A percentile compares a stretch with the other conserved stretches of the same genome.
Conservation (phyloP, 2,888 invertebrate species). For the Machimus atricapillus region DNA sequence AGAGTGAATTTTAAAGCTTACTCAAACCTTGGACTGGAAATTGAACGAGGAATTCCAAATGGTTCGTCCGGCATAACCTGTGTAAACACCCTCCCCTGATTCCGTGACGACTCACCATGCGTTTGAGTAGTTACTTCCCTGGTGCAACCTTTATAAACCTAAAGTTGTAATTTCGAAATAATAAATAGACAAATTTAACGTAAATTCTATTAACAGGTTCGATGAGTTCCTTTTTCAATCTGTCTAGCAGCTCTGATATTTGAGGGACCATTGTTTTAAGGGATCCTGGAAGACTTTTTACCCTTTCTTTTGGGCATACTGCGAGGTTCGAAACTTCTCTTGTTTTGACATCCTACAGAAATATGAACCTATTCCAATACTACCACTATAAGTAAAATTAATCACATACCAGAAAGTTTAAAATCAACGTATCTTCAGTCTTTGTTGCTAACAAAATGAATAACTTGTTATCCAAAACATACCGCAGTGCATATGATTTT, state of each 20-base stretch:
- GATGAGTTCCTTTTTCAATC: conserved; percentile 71
- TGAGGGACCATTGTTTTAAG: conserved; percentile 72
- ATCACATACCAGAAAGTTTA: conserved; percentile 70
- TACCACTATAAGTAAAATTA: background rate
- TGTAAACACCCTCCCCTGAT: background rate
- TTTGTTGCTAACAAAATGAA: conserved; percentile 71
- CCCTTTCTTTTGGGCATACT: conserved; percentile 67
- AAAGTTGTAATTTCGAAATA: background rate
- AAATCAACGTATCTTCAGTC: conserved; percentile 69
- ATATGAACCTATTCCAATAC: background rate
- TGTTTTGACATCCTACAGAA: conserved; percentile 53
- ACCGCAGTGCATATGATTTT: conserved; percentile 74
- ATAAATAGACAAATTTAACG: background rate
- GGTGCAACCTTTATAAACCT: conserved; percentile 57
- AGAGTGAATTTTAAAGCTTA: background rate
- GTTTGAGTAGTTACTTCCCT: conserved; percentile 59
- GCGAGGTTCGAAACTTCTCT: conserved; percentile 70
- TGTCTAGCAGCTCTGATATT: conserved; percentile 69
- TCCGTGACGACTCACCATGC: conserved; percentile 34
- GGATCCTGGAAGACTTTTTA: conserved; percentile 66
- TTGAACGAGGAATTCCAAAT: conserved; percentile 50
- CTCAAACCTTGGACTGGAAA: background rate
- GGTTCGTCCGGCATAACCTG: conserved; percentile 50
- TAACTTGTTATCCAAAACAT: conserved; percentile 71
- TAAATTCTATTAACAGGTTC: conserved; percentile 64